Base-by-base conservation (phyloP, 2,797 vertebrate species). In the Danio aesculapii region DNA sequence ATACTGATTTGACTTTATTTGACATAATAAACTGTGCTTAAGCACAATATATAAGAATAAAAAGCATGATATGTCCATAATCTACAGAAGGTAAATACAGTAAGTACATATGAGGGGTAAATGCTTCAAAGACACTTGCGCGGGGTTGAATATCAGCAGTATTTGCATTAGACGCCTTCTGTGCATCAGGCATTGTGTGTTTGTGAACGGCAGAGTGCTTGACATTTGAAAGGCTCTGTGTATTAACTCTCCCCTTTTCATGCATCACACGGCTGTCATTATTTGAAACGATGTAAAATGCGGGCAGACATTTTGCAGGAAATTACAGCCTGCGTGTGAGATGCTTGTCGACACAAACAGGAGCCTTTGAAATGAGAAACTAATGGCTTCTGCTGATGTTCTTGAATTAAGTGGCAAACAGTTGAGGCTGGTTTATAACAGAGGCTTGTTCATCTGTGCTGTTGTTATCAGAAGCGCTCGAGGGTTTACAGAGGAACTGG, bases 311-410 rank as follows among this genome's bases (percentile, higher is more conserved):
- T 80, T 80, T 80, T n/a, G 70, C 78, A 73, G 78, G 69, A 82
- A 82, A 82, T 82, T 77, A 71, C 59, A 76, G 66, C 58, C 67
- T 44, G 47, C 16, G 17, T 19, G 39, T 52, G 63, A 77, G 73
- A 82, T 59, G 74, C 73, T 82, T 77, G 66, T 76, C 81, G 49
- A 77, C 68, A 77, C 75, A 75, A 76, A 71, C 47, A 63, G 43
- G 57, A 62, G 78, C 69, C 61, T 80, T 74, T 57, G 69, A 80
- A 80, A 64, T 57, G 78, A 73, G 78, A 73, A 80, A 80, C 59
- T 80, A 73, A 73, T 80, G 69, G 78, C 43, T 73, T 64, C 16
- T 57, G 69, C 78, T 74, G 69, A 64, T 80, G 78, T 63, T 80
- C 52, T 53, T 73, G 78, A 80, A 66, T 80, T 13, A 64, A 73